phyloP scores from a whole-genome alignment of 1,140 invertebrate genomes.

The Papilio xuthus region DNA sequence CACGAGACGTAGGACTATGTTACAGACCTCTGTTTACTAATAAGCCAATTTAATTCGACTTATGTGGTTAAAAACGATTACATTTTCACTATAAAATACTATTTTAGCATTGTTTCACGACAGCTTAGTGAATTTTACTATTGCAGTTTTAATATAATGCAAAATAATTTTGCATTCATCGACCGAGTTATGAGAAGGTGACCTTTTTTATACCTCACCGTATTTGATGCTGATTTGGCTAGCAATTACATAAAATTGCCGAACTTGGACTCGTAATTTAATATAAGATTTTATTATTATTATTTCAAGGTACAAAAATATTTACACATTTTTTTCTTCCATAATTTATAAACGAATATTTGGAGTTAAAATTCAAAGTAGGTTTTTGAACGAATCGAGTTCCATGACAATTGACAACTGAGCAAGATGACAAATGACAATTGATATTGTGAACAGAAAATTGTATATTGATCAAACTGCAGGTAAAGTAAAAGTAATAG shows the following conservation, averaged over 20 bases:
- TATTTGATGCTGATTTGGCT: no score
- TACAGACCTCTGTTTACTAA: conserved; percentile 26
- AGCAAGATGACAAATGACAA: conserved; percentile 42
- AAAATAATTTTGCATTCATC: not conserved
- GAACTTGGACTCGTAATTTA: no score
- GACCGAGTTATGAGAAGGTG: no score
- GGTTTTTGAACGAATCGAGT: conserved; percentile 42
- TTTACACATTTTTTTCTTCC: not conserved
- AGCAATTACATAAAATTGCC: no score
- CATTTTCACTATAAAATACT: not conserved
- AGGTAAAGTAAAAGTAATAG: conserved; percentile 56
- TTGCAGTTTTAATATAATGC: no score
- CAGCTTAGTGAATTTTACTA: no score
- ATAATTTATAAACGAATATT: not conserved
- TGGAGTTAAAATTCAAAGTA: conserved; percentile 9
- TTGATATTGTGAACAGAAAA: conserved; percentile 47
- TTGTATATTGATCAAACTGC: conserved; percentile 60
- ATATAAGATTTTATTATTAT: not conserved
- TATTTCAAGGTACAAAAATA: not conserved
- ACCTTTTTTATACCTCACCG: no score
- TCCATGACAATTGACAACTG: conserved; percentile 54
- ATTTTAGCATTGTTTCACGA: not conserved
- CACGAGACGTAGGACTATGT: not conserved
- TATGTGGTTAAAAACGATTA: not conserved
- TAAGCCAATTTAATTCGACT: conserved; percentile 16